Conservation (phyloP, 30 jellyfish, hydroid and myxozoan genomes). For the Catostylus mosaicus region DNA sequence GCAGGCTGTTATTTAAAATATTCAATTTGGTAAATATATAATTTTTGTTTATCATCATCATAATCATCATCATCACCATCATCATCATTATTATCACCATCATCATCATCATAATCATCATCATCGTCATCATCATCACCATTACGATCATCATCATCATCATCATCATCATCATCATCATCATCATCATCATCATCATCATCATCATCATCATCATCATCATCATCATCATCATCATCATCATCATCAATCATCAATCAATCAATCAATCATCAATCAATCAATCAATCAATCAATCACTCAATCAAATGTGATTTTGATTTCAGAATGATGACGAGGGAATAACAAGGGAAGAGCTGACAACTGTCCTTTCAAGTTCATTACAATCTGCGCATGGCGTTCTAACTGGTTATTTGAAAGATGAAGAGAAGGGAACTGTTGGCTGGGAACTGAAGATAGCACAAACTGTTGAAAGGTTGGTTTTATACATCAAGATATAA, state of each 20-base stretch:
- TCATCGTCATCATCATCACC: not conserved
- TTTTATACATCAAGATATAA: no score
- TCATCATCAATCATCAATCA: not conserved
- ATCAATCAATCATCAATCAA: not conserved
- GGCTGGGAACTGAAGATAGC: conserved; percentile 44
- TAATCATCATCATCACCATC: not conserved
- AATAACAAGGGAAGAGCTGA: conserved; percentile 70
- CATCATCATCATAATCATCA: not conserved
- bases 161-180: not conserved
- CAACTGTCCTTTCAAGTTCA: conserved; percentile 71
- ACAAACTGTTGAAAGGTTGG: conserved; percentile 50
- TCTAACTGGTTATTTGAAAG: conserved; percentile 15
- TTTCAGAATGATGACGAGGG: conserved; percentile 88
- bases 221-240: not conserved
- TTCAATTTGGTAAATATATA: conserved; percentile 68
- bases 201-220: not conserved
- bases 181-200: not conserved
- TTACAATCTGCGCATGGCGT: conserved; percentile 81
- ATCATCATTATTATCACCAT: not conserved
- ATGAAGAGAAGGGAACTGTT: conserved; percentile 44
- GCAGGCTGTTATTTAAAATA: conserved; percentile 77
- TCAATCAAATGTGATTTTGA: not conserved
- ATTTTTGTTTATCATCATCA: not conserved
- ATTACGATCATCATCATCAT: not conserved
- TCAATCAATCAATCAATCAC: not conserved